Percentiles rank a stretch among this genome's conserved stretches.
Conservation (phyloP, 2,888 invertebrate genomes). For the Lydus trimaculatus region DNA sequence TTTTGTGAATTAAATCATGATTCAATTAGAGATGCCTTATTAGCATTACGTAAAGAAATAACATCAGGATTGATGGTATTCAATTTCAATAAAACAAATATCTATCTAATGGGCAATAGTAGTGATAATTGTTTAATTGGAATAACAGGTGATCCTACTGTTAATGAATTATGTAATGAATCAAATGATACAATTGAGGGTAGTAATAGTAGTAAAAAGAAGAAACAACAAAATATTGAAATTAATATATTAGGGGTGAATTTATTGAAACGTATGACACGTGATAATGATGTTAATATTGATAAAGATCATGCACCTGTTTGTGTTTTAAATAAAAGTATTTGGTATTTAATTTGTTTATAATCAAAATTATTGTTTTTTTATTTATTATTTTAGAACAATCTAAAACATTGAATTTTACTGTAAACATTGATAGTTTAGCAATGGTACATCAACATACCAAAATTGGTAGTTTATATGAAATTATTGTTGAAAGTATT, state of each 20-base stretch:
- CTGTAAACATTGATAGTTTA: constrained; percentile 73
- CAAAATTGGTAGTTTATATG: constrained; percentile 71
- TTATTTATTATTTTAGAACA: constrained; percentile 43
- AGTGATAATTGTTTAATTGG: constrained; percentile 66
- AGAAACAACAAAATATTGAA: constrained; percentile 42
- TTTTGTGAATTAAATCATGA: constrained; percentile 68
- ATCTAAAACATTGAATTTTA: constrained; percentile 65
- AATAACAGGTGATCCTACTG: constrained; percentile 62
- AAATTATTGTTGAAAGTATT: constrained; percentile 77
- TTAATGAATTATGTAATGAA: constrained; percentile 61
- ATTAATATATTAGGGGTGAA: constrained; percentile 66
- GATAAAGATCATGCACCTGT: constrained; percentile 61
- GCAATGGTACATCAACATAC: constrained; percentile 74
- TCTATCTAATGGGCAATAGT: constrained; percentile 71
- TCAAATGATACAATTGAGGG: constrained; percentile 45
- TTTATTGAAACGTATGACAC: constrained; percentile 70
- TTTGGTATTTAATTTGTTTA: constrained; percentile 45
- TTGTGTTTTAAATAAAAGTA: constrained; percentile 73
- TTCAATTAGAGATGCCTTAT: constrained; percentile 69
- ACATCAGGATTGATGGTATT: constrained; percentile 69
- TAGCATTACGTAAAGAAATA: constrained; percentile 72
- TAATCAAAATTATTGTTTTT: not conserved
- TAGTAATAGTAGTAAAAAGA: constrained; percentile 46
- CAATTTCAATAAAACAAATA: constrained; percentile 69
- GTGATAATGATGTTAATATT: constrained; percentile 62